Evolutionary conservation across 2,797 vertebrate genomes (phyloP).

Genomic region (Epinephelus awoara): DNA sequence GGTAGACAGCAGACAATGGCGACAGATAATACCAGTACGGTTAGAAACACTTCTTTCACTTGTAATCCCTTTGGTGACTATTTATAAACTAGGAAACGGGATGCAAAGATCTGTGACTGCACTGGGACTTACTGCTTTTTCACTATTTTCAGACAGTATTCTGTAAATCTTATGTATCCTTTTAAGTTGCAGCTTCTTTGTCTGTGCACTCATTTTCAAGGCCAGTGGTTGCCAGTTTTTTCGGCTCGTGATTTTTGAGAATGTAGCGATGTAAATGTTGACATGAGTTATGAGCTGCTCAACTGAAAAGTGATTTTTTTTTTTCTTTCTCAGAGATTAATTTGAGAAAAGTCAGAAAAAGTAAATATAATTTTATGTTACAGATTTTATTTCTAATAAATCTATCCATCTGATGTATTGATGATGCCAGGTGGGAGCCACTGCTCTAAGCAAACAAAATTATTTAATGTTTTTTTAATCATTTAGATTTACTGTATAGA

Average conservation of each 20-base stretch:
- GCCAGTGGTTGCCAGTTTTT: not conserved
- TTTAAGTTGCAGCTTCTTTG: conserved; percentile 18
- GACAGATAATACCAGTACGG: conserved; percentile 52
- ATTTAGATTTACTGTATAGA: too few species aligned
- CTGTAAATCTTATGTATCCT: conserved; percentile 10
- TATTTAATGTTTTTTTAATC: too few species aligned
- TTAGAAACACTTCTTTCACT: conserved; percentile 48
- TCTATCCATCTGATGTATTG: not conserved
- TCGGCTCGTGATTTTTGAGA: not conserved
- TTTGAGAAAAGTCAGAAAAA: not conserved
- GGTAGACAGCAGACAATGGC: conserved; percentile 61
- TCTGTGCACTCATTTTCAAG: conserved; percentile 11
- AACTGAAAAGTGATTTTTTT: not conserved
- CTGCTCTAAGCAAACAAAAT: too few species aligned
- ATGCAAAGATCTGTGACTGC: conserved; percentile 22
- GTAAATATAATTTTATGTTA: not conserved
- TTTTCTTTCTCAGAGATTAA: not conserved
- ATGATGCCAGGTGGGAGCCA: too few species aligned
- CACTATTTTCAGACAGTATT: conserved; percentile 15
- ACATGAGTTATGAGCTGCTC: not conserved
- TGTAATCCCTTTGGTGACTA: conserved; percentile 65
- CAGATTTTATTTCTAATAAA: not conserved
- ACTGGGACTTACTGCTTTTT: not conserved
- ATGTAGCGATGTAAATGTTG: not conserved
- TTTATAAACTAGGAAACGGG: conserved; percentile 51